A percentile compares a stretch with the other conserved stretches of the same genome.
Evolutionary conservation across 1,140 invertebrate genomes (phyloP).

Genomic region (Diprion similis): DNA sequence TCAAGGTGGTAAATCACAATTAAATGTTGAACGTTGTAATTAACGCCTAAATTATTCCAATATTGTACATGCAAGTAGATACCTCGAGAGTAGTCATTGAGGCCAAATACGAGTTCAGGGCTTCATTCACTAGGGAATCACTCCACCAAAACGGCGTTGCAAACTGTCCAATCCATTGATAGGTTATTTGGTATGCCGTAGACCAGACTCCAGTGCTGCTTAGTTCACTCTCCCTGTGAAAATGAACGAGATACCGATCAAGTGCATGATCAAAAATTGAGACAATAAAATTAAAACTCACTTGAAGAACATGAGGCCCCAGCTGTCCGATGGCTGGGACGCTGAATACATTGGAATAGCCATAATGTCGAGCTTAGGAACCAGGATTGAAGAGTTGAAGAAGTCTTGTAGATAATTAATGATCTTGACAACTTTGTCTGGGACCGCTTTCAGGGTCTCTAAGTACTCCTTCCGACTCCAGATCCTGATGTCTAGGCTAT

Average conservation of each 20-base stretch:
- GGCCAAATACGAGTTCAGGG: constrained; percentile 76
- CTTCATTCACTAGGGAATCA: constrained; percentile 74
- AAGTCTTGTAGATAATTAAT: constrained; percentile 73
- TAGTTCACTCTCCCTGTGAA: constrained; percentile 73
- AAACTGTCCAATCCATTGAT: constrained; percentile 79
- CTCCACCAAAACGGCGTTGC: constrained; percentile 76
- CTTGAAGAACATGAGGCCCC: constrained; percentile 81
- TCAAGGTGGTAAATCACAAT: too few relatives aligned
- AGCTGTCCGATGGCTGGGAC: constrained; percentile 73
- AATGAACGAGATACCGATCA: constrained; percentile 17
- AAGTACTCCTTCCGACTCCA: constrained; percentile 78
- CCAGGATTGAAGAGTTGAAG: constrained; percentile 73
- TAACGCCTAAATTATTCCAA: constrained; percentile 3
- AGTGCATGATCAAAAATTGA: constrained; percentile 8
- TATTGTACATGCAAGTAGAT: constrained; percentile 31
- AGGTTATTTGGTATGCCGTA: constrained; percentile 71
- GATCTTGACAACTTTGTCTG: constrained; percentile 69
- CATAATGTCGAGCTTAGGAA: constrained; percentile 80
- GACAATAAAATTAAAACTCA: constrained; percentile 50
- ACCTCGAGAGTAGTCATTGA: constrained; percentile 71
- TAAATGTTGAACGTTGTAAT: not conserved
- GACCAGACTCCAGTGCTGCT: constrained; percentile 66
- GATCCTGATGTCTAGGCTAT: constrained; percentile 64
- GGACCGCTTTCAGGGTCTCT: constrained; percentile 67
- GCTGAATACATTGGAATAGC: constrained; percentile 83